Base-by-base conservation (phyloP, 2,113 vertebrate genomes). In the Beaufortia kweichowensis region DNA sequence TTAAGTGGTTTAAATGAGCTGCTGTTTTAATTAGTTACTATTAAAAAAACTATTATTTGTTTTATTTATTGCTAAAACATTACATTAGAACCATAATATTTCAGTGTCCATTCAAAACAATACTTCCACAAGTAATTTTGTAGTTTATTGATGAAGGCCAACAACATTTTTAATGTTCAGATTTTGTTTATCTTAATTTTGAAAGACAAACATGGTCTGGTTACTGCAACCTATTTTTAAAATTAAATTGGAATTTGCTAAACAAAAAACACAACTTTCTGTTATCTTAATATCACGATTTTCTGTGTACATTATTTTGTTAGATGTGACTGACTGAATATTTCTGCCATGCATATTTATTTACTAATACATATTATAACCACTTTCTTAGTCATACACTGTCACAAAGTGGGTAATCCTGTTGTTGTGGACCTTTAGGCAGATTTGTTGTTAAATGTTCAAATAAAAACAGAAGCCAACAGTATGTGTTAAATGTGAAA, bases 391-490 rank as follows among this genome's bases (percentile, higher is more conserved):
- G 8, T 31, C 43, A 21, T 50, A 69, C 28, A 69, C 23, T 72
- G 69, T 56, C 28, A 69, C 12, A 53, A 29, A 50, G 33, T 56
- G 33, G 29, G 28, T 31, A 15, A 70, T 4, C 19, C 35, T 55
- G 21, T 71, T 56, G 56, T 73, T 23, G 70, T 73, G 55, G 57
- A 61, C 24, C 39, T 61, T 41, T 73, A 10, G 56, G 11, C 55
- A 61, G 35, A 73, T 41, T 59, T 46, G 43, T 48, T 35, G 6
- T 46, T n/a, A 6, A 61, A 21, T 43, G 31, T 28, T 21, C 6
- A 53, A 53, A 21, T 21, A 24, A 41, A 19, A 24, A 56, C 33
- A 50, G 33, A 23, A 15, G 12, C 28, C 48, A 33, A 31, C 28
- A 21, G 19, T 55, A 15, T 33, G 4, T 69, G 67, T 35, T 35